These are phyloP conservation scores for Cybosia mesomella DNA, from an alignment of 2,888 invertebrate species.

Conservation along the genomic window DNA sequence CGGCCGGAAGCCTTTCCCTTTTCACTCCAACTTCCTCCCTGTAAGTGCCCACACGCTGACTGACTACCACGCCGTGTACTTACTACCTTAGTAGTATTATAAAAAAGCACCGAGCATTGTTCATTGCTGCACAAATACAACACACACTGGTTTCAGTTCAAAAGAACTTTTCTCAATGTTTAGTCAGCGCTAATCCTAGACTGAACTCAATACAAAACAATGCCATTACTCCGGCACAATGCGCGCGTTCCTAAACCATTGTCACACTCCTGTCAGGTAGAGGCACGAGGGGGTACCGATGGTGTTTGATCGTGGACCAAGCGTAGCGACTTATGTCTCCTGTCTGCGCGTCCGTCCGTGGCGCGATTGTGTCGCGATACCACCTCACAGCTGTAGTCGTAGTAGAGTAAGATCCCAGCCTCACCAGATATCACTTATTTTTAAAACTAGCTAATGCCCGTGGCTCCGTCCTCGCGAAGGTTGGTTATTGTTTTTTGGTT, in stretches of 20 bases:
- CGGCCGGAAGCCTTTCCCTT: not conserved
- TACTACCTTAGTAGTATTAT: not conserved
- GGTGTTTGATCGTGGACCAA: not conserved
- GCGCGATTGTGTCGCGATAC: constrained; percentile 12
- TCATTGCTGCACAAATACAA: too few relatives aligned
- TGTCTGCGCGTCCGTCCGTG: constrained; percentile 13
- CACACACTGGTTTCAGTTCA: too few relatives aligned
- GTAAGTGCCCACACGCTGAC: not conserved
- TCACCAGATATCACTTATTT: too few relatives aligned
- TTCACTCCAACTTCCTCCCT: not conserved
- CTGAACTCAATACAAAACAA: not conserved
- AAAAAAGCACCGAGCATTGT: too few relatives aligned
- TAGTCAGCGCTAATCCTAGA: not conserved
- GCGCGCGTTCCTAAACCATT: not conserved
- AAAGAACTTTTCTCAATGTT: not conserved
- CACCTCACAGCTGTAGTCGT: not conserved
- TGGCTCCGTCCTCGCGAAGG: too few relatives aligned
- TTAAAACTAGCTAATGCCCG: too few relatives aligned
- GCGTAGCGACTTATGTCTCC: not conserved
- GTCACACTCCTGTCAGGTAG: not conserved
- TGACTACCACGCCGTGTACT: not conserved
- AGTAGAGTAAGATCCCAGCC: too few relatives aligned
- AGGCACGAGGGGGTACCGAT: not conserved
- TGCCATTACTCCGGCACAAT: not conserved
- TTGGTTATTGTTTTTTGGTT: too few relatives aligned